Conservation (phyloP, 2,797 vertebrate species). For the Syngnathus acus region DNA sequence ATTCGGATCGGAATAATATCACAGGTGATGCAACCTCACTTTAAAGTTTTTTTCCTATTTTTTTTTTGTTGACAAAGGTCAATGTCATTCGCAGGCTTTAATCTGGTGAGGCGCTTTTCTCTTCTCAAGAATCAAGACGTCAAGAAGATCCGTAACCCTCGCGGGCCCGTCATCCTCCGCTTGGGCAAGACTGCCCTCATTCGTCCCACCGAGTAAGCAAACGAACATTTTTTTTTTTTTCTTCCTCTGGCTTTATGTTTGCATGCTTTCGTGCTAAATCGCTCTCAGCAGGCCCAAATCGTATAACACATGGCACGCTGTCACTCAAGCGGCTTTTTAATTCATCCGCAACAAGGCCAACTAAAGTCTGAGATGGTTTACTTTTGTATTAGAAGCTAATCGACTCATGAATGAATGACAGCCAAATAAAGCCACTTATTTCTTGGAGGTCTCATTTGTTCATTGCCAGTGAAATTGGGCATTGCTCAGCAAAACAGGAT, state of each 20-base stretch:
- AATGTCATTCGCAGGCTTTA: slow-evolving; percentile 76
- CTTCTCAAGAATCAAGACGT: slow-evolving; percentile 80
- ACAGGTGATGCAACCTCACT: slow-evolving; percentile 55
- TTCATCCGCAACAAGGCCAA: slow-evolving; percentile 18
- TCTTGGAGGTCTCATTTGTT: slow-evolving; percentile 17
- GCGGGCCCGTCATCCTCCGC: slow-evolving; percentile 80
- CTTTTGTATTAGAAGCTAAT: slow-evolving; percentile 45
- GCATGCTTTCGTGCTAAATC: not conserved
- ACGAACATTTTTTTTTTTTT: not conserved
- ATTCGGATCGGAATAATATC: slow-evolving; percentile 60
- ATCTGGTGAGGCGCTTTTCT: slow-evolving; percentile 82
- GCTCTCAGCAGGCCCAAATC: not conserved
- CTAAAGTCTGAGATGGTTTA: slow-evolving; percentile 30
- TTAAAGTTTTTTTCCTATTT: not conserved
- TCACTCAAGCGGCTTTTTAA: slow-evolving; percentile 33
- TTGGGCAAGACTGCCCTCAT: slow-evolving; percentile 78
- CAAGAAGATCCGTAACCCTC: slow-evolving; percentile 84
- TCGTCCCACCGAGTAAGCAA: slow-evolving; percentile 77
- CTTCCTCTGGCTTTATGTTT: not conserved
- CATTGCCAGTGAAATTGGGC: slow-evolving; percentile 29
- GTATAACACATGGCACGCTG: slow-evolving; percentile 14
- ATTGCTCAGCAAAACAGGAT: slow-evolving; percentile 19
- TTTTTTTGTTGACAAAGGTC: slow-evolving; percentile 16
- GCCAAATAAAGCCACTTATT: slow-evolving; percentile 35
- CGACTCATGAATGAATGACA: slow-evolving; percentile 43